These are phyloP conservation scores for Tarsius wallacei DNA, from an alignment of 2,797 vertebrate species.

Conservation along the genomic window DNA sequence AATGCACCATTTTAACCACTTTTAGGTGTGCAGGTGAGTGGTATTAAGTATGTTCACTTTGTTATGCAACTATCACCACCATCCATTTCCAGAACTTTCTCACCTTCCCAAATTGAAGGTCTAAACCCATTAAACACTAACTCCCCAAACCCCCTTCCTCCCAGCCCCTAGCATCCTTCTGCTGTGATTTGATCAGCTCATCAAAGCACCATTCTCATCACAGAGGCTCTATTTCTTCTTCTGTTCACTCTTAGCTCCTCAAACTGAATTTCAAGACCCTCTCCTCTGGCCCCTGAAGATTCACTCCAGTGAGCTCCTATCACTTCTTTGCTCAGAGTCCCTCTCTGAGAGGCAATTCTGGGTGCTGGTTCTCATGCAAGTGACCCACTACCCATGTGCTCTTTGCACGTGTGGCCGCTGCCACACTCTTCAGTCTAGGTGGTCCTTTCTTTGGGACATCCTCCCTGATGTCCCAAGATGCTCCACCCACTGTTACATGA, in stretches of 20 bases:
- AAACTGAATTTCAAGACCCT: conserved; percentile 20
- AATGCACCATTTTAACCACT: background rate
- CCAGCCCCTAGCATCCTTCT: background rate
- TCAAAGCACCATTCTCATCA: conserved; percentile 1
- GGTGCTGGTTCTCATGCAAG: background rate
- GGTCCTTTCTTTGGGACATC: background rate
- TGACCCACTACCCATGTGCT: background rate
- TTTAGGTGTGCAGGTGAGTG: background rate
- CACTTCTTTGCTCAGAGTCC: background rate
- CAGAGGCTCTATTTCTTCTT: conserved; percentile 14
- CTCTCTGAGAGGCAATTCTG: background rate
- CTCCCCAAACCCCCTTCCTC: background rate
- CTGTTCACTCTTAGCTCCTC: conserved; percentile 1
- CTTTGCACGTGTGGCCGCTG: background rate
- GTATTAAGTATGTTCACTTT: background rate
- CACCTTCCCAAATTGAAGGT: conserved; percentile 4
- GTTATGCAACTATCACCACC: background rate
- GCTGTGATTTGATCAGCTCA: background rate
- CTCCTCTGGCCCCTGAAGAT: background rate
- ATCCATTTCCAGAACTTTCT: conserved; percentile 8
- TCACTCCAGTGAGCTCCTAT: background rate
- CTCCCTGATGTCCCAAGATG: background rate
- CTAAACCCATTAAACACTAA: background rate
- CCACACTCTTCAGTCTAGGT: background rate
- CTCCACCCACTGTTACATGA: background rate